Base-by-base conservation (phyloP, 2,797 vertebrate genomes). In the Micrastur ruficollis region DNA sequence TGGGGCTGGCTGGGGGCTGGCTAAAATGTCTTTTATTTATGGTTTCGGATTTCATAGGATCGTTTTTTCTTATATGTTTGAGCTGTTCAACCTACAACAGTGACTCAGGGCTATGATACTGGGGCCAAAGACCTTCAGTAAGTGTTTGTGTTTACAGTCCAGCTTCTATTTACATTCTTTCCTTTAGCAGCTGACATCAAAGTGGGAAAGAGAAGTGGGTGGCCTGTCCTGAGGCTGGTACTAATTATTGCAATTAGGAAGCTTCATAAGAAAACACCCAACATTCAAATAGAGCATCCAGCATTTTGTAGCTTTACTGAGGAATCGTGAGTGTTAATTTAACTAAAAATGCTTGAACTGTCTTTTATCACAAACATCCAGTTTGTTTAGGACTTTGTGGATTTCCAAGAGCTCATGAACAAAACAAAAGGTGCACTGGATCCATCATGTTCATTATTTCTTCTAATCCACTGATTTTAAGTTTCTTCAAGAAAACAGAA, bases 181-280 rank as follows among this genome's bases (percentile, higher is more conserved):
- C 40, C 26, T 87, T 91, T 59, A 85, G 78, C 42, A 87, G 46
- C 75, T 72, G 81, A 87, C 86, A 95, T 93, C 79, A 92, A 95
- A 95, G 90, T 59, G 56, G 49, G 67, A 83, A 78, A 91, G 59
- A 93, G 26, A 90, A 91, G 92, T 78, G 78, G 78, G 61, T 94
- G 90, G 89, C 72, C 79, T 13, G 12, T 53, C 46, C 20, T 14
- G 14, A 47, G 56, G 46, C 56, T 91, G 67, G 46, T 74, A 62
- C 65, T 83, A 83, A 86, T 86, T 90, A 91, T 12, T 56, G 38
- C 73, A 83, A 49, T 94, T 86, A 89, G 29, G 38, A 86, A 92
- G 20, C 49, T 79, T 95, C 38, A 8, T 72, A 81, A 93, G 72
- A 83, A 66, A 27, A 89, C 18, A 75, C 31, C 11, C 42, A 83